A percentile compares a stretch with the other conserved stretches of the same genome.
These are phyloP conservation scores for Trachelipus rathkii DNA, from an alignment of 1,140 invertebrate genomes.

Conservation along the genomic window DNA sequence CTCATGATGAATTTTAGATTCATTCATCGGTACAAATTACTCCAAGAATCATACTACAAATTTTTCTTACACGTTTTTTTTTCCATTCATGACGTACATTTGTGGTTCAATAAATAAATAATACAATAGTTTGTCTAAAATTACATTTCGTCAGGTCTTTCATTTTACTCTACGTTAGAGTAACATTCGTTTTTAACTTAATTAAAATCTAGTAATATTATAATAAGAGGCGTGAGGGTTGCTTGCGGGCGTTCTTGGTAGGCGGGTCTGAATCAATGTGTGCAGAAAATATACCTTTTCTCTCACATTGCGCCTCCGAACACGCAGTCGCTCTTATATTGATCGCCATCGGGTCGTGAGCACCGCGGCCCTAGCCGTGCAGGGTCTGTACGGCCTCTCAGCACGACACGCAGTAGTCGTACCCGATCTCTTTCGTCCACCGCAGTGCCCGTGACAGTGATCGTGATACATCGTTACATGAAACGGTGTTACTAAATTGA, in stretches of 20 bases:
- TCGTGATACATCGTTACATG: neutral
- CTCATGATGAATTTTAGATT: neutral
- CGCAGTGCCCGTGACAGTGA: slow-evolving; percentile 9
- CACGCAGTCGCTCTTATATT: neutral
- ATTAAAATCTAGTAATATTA: neutral
- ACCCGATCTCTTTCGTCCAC: slow-evolving; percentile 5
- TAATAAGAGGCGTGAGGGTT: slow-evolving; percentile 3
- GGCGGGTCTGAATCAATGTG: slow-evolving; percentile 7
- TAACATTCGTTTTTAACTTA: too few species aligned
- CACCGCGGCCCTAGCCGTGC: neutral
- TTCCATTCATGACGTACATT: neutral
- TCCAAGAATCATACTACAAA: neutral
- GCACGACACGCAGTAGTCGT: slow-evolving; percentile 10
- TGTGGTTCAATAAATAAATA: neutral
- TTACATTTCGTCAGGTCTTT: neutral
- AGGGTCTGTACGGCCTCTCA: slow-evolving; percentile 3
- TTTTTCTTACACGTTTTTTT: neutral
- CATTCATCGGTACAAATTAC: slow-evolving; percentile 8
- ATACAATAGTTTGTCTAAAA: neutral
- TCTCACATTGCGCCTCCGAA: neutral
- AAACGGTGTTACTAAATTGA: slow-evolving; percentile 13
- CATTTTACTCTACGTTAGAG: too few species aligned
- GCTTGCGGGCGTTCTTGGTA: slow-evolving; percentile 4
- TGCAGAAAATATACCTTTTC: slow-evolving; percentile 7
- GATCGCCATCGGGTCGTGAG: neutral